These are phyloP conservation scores for Fundulus diaphanus DNA, from an alignment of 2,797 vertebrate genomes.

Conservation along the genomic window DNA sequence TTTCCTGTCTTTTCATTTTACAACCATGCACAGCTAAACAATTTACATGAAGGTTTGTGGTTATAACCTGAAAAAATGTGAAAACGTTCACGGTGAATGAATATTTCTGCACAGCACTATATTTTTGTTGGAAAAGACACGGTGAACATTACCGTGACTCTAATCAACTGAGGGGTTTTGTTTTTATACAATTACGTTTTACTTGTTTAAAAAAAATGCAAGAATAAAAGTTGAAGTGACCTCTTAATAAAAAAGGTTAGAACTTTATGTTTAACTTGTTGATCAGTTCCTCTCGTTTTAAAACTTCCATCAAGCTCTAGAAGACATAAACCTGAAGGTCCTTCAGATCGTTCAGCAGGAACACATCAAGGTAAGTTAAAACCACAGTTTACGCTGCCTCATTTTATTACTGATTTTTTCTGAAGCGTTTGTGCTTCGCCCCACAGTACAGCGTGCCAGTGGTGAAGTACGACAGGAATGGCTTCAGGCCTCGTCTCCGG, in stretches of 20 bases:
- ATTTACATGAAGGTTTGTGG: not conserved
- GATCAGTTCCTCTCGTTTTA: slow-evolving; percentile 3
- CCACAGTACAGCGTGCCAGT: slow-evolving; percentile 89
- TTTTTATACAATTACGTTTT: not conserved
- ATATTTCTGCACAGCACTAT: not conserved
- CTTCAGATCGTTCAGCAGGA: slow-evolving; percentile 86
- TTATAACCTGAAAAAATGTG: too few species aligned
- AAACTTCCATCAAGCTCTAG: slow-evolving; percentile 74
- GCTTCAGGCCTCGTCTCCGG: slow-evolving; percentile 87
- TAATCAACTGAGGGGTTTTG: too few species aligned
- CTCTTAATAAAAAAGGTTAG: not conserved
- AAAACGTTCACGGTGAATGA: not conserved
- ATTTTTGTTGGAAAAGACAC: not conserved
- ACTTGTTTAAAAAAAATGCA: not conserved
- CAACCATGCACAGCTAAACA: not conserved
- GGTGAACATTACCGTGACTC: not conserved
- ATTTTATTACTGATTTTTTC: not conserved
- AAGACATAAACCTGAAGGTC: slow-evolving; percentile 88
- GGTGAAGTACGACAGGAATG: slow-evolving; percentile 93
- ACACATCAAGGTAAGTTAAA: slow-evolving; percentile 86
- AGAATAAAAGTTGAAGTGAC: not conserved
- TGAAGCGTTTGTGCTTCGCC: slow-evolving; percentile 9
- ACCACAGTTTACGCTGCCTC: not conserved
- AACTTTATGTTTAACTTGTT: not conserved
- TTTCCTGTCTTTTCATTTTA: not conserved